Conservation (phyloP, 2,797 vertebrate species). For the Tenualosa ilisha region DNA sequence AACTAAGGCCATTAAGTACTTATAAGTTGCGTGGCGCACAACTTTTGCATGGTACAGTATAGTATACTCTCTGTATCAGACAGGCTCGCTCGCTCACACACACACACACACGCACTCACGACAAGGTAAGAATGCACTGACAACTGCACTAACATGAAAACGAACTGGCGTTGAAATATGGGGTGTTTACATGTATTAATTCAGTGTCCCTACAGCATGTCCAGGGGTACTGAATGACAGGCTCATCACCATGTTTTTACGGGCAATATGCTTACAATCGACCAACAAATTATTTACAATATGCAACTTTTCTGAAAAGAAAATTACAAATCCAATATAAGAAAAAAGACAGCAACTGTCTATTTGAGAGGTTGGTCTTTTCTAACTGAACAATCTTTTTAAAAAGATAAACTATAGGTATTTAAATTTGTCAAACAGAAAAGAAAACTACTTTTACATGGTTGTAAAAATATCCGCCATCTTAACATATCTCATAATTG, state of each 20-base stretch:
- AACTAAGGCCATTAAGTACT: slow-evolving; percentile 72
- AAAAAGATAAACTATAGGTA: neutral
- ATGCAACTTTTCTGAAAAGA: slow-evolving; percentile 12
- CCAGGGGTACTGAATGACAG: neutral
- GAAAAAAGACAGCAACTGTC: slow-evolving; percentile 11
- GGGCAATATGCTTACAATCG: neutral
- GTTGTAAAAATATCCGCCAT: slow-evolving; percentile 13
- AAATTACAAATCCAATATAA: neutral
- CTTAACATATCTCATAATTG: slow-evolving; percentile 13
- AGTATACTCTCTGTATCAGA: slow-evolving; percentile 34
- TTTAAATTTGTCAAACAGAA: slow-evolving; percentile 11
- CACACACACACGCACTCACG: slow-evolving; percentile 24
- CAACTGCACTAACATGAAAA: slow-evolving; percentile 9
- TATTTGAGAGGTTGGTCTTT: neutral
- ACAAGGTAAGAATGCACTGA: slow-evolving; percentile 6
- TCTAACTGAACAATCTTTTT: slow-evolving; percentile 6
- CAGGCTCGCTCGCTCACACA: neutral
- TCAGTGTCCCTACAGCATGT: neutral
- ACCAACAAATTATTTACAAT: slow-evolving; percentile 21
- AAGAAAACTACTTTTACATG: slow-evolving; percentile 25
- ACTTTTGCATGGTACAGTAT: slow-evolving; percentile 32
- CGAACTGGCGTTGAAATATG: slow-evolving; percentile 19
- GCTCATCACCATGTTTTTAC: neutral
- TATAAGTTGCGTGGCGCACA: slow-evolving; percentile 61
- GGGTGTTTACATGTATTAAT: neutral